These are phyloP conservation scores for Prunella fulvescens DNA, from an alignment of 2,113 vertebrate species.

Conservation along the genomic window DNA sequence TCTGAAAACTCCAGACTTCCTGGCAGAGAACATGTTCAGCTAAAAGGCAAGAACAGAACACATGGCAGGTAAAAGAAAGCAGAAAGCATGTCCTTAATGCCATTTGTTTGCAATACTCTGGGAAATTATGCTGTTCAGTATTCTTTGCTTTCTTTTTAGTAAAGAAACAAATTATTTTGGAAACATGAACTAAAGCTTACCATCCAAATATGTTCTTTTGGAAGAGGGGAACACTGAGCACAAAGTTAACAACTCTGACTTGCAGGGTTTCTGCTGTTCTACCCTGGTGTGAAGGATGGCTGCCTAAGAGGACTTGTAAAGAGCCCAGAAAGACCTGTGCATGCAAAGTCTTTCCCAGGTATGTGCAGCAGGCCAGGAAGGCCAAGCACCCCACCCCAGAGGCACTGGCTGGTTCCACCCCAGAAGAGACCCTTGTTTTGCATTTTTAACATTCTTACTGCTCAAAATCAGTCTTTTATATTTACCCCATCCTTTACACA, in stretches of 20 bases:
- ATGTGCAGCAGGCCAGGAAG: not conserved
- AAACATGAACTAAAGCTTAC: not conserved
- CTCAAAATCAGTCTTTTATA: not conserved
- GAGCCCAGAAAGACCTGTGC: not conserved
- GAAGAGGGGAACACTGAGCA: not conserved
- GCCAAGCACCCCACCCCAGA: not conserved
- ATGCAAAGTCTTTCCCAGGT: not conserved
- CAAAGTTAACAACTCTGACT: not conserved
- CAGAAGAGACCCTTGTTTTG: not conserved
- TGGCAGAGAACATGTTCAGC: constrained; percentile 2
- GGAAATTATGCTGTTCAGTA: not conserved
- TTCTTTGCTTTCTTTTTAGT: not conserved
- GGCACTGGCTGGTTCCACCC: not conserved
- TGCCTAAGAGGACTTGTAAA: not conserved
- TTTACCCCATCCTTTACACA: not conserved
- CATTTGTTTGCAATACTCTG: not conserved
- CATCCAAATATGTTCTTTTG: fast-evolving
- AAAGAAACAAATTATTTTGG: not conserved
- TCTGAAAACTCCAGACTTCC: not conserved
- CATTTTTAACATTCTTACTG: not conserved
- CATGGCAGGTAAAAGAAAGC: not conserved
- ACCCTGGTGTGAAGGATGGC: not conserved
- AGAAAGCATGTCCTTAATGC: not conserved
- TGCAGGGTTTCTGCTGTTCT: not conserved
- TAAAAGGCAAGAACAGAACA: not conserved